A percentile compares a stretch with the other conserved stretches of the same genome.
phyloP scores from a whole-genome alignment of 2,113 vertebrate genomes.

The Cisticola juncidis region DNA sequence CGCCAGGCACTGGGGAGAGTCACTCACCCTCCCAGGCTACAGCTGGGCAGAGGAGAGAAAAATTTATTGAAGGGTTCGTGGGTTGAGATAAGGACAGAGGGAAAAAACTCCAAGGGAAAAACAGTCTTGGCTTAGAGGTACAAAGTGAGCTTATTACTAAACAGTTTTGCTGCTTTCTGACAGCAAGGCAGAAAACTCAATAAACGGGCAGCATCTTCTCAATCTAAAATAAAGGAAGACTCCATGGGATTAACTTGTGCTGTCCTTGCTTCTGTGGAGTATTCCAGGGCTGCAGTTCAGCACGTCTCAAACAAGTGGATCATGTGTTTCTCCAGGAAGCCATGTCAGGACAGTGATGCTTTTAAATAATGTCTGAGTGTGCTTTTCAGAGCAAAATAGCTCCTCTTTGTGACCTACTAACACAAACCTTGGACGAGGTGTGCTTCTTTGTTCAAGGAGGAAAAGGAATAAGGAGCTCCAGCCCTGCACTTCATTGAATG shows the following conservation, averaged over 20 bases:
- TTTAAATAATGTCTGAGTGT: background rate
- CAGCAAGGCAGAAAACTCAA: background rate
- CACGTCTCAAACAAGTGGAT: background rate
- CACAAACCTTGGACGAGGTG: background rate
- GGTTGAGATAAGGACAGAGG: too few species aligned
- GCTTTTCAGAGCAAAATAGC: background rate
- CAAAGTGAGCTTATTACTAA: too few species aligned
- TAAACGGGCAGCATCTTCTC: background rate
- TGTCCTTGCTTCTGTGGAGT: background rate
- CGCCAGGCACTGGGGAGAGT: too few species aligned
- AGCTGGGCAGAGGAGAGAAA: too few species aligned
- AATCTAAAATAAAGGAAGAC: background rate
- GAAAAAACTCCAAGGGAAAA: too few species aligned
- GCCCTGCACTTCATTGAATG: background rate
- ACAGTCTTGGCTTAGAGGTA: too few species aligned
- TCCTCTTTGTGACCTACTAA: background rate
- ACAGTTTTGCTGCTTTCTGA: background rate
- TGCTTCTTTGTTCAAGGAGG: background rate
- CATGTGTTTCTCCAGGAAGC: background rate
- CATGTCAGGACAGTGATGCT: background rate
- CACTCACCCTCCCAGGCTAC: too few species aligned
- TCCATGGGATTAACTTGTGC: background rate
- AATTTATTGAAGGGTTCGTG: too few species aligned
- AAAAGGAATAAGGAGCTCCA: background rate
- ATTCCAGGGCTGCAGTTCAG: background rate